A percentile compares a stretch with the other conserved stretches of the same genome.
phyloP scores from a whole-genome alignment of 1,140 invertebrate species.

The Hycleus phaleratus region DNA sequence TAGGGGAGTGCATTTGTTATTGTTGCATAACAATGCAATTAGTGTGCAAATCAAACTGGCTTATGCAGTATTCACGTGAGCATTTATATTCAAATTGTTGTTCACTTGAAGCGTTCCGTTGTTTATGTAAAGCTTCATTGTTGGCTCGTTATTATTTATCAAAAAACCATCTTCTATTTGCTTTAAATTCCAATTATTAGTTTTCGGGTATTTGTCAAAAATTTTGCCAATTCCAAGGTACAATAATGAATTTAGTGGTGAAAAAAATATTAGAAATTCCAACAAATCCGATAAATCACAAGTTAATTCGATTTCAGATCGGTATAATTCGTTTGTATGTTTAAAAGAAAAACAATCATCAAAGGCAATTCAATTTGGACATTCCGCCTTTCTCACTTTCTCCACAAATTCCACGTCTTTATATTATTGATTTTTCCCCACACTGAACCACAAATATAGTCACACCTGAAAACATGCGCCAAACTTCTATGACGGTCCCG shows the following conservation, averaged over 20 bases:
- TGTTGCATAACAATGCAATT: too few relatives aligned
- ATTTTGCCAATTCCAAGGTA: too few relatives aligned
- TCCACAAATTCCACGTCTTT: constrained; percentile 22
- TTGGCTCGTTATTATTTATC: not conserved
- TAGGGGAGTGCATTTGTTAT: too few relatives aligned
- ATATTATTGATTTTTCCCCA: constrained; percentile 32
- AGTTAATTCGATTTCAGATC: not conserved
- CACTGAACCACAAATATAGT: constrained; percentile 26
- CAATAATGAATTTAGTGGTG: too few relatives aligned
- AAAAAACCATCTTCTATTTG: too few relatives aligned
- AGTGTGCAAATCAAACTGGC: too few relatives aligned
- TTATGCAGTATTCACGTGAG: not conserved
- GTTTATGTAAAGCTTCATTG: not conserved
- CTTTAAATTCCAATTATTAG: too few relatives aligned
- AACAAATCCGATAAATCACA: too few relatives aligned
- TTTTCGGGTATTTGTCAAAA: too few relatives aligned
- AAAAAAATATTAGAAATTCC: too few relatives aligned
- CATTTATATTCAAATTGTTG: not conserved
- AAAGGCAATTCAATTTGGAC: constrained; percentile 25
- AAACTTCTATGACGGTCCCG: not conserved
- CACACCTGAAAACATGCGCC: constrained; percentile 20
- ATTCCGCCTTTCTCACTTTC: constrained; percentile 22
- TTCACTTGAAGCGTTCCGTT: not conserved
- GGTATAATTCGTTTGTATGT: not conserved
- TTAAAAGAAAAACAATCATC: not conserved